Percentiles rank a stretch among this genome's conserved stretches.
These are phyloP conservation scores for Tilapia sparmanii DNA, from an alignment of 2,113 vertebrate species.

Conservation along the genomic window DNA sequence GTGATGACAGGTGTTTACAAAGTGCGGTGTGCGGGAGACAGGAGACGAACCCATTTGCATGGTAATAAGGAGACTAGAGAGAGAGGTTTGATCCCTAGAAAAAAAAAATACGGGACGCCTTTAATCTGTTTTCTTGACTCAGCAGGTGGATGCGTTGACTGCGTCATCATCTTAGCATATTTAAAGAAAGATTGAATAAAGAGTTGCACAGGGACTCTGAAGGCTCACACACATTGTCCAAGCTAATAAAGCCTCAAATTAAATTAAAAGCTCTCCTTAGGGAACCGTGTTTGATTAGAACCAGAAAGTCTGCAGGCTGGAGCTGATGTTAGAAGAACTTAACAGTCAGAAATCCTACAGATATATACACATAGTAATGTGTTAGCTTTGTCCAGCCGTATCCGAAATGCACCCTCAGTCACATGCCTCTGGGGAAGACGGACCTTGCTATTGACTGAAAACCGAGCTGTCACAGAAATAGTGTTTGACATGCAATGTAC, in stretches of 20 bases:
- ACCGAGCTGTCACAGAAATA: background rate
- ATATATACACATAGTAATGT: background rate
- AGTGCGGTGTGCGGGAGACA: conserved; percentile 19
- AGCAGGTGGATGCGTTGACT: conserved; percentile 22
- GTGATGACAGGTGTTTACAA: conserved; percentile 50
- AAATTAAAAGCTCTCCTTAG: background rate
- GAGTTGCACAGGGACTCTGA: background rate
- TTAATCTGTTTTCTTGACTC: conserved; percentile 38
- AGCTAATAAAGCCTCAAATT: background rate
- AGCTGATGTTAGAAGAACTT: background rate
- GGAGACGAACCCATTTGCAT: conserved; percentile 50
- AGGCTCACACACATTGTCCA: background rate
- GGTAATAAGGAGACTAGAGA: conserved; percentile 44
- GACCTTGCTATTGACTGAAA: conserved; percentile 1
- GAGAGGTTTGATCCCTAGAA: conserved; percentile 13
- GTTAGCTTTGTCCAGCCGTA: background rate
- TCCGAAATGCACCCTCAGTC: background rate
- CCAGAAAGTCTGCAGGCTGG: background rate
- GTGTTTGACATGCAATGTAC: background rate
- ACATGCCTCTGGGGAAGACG: background rate
- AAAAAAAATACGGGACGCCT: background rate
- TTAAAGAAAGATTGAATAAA: background rate
- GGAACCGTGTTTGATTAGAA: background rate
- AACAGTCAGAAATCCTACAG: background rate
- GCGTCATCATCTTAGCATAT: conserved; percentile 16